Evolutionary conservation across 2,797 vertebrate genomes (phyloP), one percentile per base, ranked within the genome.

Genomic region (Tapirus indicus): DNA sequence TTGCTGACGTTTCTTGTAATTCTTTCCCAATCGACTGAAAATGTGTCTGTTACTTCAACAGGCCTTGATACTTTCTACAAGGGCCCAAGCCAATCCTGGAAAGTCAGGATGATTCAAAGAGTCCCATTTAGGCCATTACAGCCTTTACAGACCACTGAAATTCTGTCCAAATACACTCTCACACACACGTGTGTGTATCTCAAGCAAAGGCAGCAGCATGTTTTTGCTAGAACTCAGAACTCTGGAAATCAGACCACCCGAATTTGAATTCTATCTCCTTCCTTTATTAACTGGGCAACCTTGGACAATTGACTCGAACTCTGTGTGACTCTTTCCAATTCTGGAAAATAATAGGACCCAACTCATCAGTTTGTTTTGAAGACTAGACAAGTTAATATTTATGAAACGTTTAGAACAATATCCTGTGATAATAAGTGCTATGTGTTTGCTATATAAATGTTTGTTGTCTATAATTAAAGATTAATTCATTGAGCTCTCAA

Each of bases 161-260:
- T 27, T 58, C 54, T 17, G 35, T 35, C 69, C 11, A 66, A 88
- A 60, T 18, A 2, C 20, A 10, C 1, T 38, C 4, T 80, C 9
- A 58, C 18, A n/a, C 3, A 86, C 49, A 72, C 6, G 17, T 8
- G 1, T 1, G 10, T 54, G 2, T 21, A 29, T 27, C 47, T 35
- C 4, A 72, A 71, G 10, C 10, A 86, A 95, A 86, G 20, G 2
- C 0, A 52, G 5, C 1, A 0, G 2, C 2, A 0, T n/a, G 9
- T 44, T 75, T 78, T 58, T 86, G 5, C 41, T 79, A 49, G 52
- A 32, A 27, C 0, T 35, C 12, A 5, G n/a, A 8, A 18, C 29
- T 84, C 38, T 64, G n/a, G 14, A 69, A 60, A 3, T 12, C 41
- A 77, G 18, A 38, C 4, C 25, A 1, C 14, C 13, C 58, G 44